Base-by-base conservation (phyloP, 2,113 vertebrate species). In the Acrocephalus kingi region DNA sequence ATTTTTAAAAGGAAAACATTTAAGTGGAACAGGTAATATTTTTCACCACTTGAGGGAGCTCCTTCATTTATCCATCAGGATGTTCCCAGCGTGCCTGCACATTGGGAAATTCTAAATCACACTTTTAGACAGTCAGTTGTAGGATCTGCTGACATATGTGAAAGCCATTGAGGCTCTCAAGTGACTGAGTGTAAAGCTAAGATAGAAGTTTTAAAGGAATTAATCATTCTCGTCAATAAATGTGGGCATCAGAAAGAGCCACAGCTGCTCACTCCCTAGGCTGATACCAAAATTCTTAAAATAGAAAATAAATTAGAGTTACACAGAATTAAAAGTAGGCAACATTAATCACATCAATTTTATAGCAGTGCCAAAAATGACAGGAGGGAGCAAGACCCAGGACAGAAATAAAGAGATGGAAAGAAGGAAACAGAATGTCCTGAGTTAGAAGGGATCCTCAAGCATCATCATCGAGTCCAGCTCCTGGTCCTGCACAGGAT, bases 21-120 rank as follows among this genome's bases (percentile, higher is more conserved):
- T 2, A 49, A 56, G 31, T 23, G 27, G 85, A 68, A 80, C 11
- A 1, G 15, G 11, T 63, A 89, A 14, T 48, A 52, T 31, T 80
- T 87, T 58, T 55, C 45, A 94, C 87, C 93, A 63, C 90, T 16
- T 56, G 95, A 84, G 92, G 95, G 95, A 91, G 95, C 92, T 31
- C 88, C 71, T 88, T 63, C 59, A 82, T 87, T 82, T 56, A 30
- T 1, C 61, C 43, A 33, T 25, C 23, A 56, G 31, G 35, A 31
- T 51, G 39, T 31, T 83, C 39, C 39, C 55, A 3, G 9, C 61
- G 62, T 5, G 15, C 20, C 11, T 37, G 20, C 48, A 15, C 37
- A 10, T 1, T 1, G 25, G 27, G 22, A 88, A 74, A 71, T 39
- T 28, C 39, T 31, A 56, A 82, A 63, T 37, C 37, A 15, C 11